Conservation (phyloP, 2,888 invertebrate species). For the Ramazzottius varieornatus region DNA sequence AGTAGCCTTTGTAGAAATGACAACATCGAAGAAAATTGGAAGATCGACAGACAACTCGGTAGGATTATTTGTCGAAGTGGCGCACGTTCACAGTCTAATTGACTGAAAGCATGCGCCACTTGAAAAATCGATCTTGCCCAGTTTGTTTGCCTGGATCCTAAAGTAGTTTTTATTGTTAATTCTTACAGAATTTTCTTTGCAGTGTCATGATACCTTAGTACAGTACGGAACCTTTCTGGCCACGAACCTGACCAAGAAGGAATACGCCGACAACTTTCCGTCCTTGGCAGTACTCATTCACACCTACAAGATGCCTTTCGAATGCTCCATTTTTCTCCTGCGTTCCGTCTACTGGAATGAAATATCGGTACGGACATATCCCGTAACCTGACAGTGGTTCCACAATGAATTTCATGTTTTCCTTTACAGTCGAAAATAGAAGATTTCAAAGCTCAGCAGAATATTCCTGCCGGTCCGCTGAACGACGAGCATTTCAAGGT, state of each 20-base stretch:
- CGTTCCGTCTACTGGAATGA: constrained; percentile 64
- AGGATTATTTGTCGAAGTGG: no score
- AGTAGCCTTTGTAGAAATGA: neutral
- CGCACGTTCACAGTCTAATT: no score
- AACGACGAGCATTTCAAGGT: neutral
- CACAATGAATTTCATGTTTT: neutral
- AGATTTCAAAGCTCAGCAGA: neutral
- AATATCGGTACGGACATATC: constrained; percentile 45
- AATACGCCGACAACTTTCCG: constrained; percentile 34
- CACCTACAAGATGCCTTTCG: constrained; percentile 74
- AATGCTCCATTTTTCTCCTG: constrained; percentile 90
- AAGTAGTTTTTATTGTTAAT: constrained; percentile 6
- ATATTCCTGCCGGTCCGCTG: neutral
- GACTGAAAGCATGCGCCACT: no score
- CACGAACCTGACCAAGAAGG: constrained; percentile 70
- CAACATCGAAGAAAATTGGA: no score
- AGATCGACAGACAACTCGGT: no score
- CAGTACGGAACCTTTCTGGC: constrained; percentile 91
- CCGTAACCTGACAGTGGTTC: no score
- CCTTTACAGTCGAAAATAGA: neutral
- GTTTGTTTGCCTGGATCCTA: no score
- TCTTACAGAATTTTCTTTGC: constrained; percentile 23
- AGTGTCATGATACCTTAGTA: constrained; percentile 91
- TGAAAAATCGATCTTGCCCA: no score
- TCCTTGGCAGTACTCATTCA: constrained; percentile 18